Percentiles rank a stretch among this genome's conserved stretches.
Evolutionary conservation across 1,140 invertebrate genomes (phyloP).

Genomic region (Neocloeon triangulifer): DNA sequence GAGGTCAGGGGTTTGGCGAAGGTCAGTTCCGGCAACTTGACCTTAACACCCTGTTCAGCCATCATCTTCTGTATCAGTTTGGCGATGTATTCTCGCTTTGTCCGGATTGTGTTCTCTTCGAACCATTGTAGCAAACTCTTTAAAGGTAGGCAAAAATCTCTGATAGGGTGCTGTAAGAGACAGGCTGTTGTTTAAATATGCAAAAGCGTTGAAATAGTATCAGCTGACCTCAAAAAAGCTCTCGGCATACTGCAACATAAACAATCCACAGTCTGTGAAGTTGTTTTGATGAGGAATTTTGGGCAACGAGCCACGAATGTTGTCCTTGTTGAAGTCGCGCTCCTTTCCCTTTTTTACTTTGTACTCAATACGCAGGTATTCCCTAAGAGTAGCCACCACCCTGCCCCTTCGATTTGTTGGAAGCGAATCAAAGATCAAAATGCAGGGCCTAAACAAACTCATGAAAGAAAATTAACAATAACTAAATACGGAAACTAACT

Average conservation of each 20-base stretch:
- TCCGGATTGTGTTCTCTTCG: slow-evolving; percentile 40
- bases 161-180: slow-evolving; percentile 38
- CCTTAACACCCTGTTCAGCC: slow-evolving; percentile 21
- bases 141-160: slow-evolving; percentile 49
- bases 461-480: slow-evolving; percentile 6
- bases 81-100: slow-evolving; percentile 59
- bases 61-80: slow-evolving; percentile 43
- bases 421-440: slow-evolving; percentile 87
- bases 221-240: slow-evolving; percentile 59
- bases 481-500: slow-evolving; percentile 19
- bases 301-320: slow-evolving; percentile 58
- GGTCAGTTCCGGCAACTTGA: neutral
- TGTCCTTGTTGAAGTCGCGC: slow-evolving; percentile 50
- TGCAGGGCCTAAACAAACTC: slow-evolving; percentile 42
- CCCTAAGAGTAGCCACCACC: slow-evolving; percentile 66
- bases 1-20: neutral
- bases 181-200: slow-evolving; percentile 6
- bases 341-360: slow-evolving; percentile 41
- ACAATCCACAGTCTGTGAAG: slow-evolving; percentile 90
- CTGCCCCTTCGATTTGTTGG: slow-evolving; percentile 51
- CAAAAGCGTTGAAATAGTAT: slow-evolving; percentile 3
- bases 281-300: slow-evolving; percentile 93
- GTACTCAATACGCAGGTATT: slow-evolving; percentile 79
- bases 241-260: slow-evolving; percentile 87
- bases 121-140: slow-evolving; percentile 56